These are phyloP conservation scores for Palaemon carinicauda DNA, from an alignment of 1,140 invertebrate species.

Conservation along the genomic window DNA sequence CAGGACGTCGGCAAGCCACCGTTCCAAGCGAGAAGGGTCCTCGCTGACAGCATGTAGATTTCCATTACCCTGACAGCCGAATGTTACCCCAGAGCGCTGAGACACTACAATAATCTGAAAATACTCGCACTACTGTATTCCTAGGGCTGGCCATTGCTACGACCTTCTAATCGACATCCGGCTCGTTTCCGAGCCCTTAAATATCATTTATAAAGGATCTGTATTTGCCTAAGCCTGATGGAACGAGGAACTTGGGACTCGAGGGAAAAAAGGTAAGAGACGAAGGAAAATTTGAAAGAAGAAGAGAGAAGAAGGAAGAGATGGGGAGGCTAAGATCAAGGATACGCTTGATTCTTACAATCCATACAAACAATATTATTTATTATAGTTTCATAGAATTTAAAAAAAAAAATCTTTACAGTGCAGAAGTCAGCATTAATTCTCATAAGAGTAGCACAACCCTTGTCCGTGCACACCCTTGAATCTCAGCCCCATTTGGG, in stretches of 20 bases:
- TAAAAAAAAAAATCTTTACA: slow-evolving; percentile 39
- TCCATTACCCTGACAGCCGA: slow-evolving; percentile 52
- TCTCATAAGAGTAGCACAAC: slow-evolving; percentile 45
- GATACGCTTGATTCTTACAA: no score
- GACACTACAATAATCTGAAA: slow-evolving; percentile 57
- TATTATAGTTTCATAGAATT: slow-evolving; percentile 49
- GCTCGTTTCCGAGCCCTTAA: slow-evolving; percentile 45
- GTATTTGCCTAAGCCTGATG: slow-evolving; percentile 55
- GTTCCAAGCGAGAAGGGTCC: slow-evolving; percentile 35
- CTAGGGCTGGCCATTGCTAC: slow-evolving; percentile 48
- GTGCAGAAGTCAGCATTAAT: slow-evolving; percentile 46
- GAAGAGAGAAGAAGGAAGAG: slow-evolving; percentile 2
- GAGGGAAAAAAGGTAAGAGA: not conserved
- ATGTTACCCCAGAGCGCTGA: slow-evolving; percentile 46
- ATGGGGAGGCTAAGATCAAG: no score
- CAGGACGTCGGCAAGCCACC: slow-evolving; percentile 12
- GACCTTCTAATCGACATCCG: slow-evolving; percentile 52
- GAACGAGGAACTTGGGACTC: slow-evolving; percentile 40
- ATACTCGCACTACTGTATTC: slow-evolving; percentile 43
- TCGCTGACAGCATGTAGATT: slow-evolving; percentile 55
- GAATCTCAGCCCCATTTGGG: slow-evolving; percentile 49
- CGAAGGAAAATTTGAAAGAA: slow-evolving; percentile 24
- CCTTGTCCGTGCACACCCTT: slow-evolving; percentile 36
- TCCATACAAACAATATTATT: slow-evolving; percentile 33
- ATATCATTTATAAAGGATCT: slow-evolving; percentile 53